A percentile compares a stretch with the other conserved stretches of the same genome.
Evolutionary conservation across 2,797 vertebrate species (phyloP).

Genomic region (Danio albolineatus): DNA sequence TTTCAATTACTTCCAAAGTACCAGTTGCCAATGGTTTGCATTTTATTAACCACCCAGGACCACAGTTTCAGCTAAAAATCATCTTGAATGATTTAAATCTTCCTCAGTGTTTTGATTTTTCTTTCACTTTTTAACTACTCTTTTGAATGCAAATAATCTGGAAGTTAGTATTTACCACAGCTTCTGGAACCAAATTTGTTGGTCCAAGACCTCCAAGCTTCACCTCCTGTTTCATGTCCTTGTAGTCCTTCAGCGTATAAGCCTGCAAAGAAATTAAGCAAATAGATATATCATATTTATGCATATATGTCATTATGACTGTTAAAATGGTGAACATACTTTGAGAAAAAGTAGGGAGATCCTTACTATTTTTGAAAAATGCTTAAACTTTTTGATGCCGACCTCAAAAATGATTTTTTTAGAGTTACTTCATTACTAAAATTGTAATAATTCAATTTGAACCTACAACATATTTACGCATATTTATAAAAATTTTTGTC

Average conservation of each 20-base stretch:
- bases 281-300: neutral
- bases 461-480: neutral
- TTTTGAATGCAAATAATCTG: neutral
- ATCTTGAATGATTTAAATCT: too few relatives aligned
- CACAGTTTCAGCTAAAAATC: too few relatives aligned
- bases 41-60: too few relatives aligned
- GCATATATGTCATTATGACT: neutral
- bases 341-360: neutral
- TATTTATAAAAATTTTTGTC: conserved; percentile 12
- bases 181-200: conserved; percentile 78
- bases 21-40: too few relatives aligned
- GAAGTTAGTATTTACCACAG: conserved; percentile 80
- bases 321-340: conserved; percentile 17
- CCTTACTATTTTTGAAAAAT: neutral
- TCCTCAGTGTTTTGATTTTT: too few relatives aligned
- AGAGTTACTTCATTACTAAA: too few relatives aligned
- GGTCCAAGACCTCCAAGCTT: conserved; percentile 87
- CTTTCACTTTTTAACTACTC: too few relatives aligned
- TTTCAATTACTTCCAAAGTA: too few relatives aligned
- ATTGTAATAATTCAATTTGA: too few relatives aligned
- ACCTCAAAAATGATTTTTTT: too few relatives aligned
- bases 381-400: too few relatives aligned
- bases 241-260: conserved; percentile 79
- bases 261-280: conserved; percentile 58
- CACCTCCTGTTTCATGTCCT: conserved; percentile 73